phyloP scores from a whole-genome alignment of 2,888 invertebrate genomes.

The Tachina lurida region DNA sequence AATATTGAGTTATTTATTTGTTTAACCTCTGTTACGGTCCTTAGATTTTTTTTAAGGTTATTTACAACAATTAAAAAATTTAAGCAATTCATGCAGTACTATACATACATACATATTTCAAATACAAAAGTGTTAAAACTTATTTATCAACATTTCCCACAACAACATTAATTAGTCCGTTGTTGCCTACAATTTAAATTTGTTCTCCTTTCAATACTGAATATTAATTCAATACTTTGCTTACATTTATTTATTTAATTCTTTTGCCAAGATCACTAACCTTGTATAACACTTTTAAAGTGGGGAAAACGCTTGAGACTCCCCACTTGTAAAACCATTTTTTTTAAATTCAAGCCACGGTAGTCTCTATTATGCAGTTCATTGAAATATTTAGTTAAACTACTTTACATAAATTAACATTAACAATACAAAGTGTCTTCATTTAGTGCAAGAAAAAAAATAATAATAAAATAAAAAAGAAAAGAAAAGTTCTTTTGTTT shows the following conservation, averaged over 20 bases:
- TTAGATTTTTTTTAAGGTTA: constrained; percentile 25
- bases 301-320: background rate
- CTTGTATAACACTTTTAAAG: constrained; percentile 13
- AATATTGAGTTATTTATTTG: constrained; percentile 7
- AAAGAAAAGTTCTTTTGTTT: background rate
- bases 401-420: constrained; percentile 1
- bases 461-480: background rate
- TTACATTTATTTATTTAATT: background rate
- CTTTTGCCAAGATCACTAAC: constrained; percentile 10
- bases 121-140: background rate
- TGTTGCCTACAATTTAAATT: no score
- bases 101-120: background rate
- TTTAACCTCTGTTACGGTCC: constrained; percentile 32
- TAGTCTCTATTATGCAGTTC: constrained; percentile 1
- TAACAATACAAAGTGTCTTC: background rate
- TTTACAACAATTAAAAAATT: background rate
- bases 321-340: background rate
- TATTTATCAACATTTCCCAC: background rate
- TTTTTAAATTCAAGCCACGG: background rate
- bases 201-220: no score
- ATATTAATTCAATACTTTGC: background rate
- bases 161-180: no score
- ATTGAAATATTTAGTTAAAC: constrained; percentile 6
- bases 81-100: background rate
- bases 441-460: background rate